Evolutionary conservation across 2,888 invertebrate genomes (phyloP), one percentile per base, ranked within the genome.

Genomic region (Drosophila ezoana): DNA sequence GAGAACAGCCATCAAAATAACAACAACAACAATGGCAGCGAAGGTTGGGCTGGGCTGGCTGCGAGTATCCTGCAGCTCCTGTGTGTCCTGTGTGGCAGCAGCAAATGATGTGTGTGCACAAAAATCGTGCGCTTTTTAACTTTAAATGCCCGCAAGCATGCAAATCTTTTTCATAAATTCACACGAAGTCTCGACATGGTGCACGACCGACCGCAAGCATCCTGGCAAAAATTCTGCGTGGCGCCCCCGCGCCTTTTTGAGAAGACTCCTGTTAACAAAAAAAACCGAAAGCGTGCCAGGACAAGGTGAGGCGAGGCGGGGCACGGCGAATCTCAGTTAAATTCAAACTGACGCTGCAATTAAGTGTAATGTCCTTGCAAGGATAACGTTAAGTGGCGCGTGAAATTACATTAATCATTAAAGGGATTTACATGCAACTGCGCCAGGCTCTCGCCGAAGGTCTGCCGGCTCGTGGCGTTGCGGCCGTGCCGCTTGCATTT

Each of bases 381-480:
- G 90, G 81, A 91, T 91, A 90, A 89, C 83, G 90, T 82, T 89
- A 90, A 90, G 91, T 90, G 90, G 91, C 89, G 90, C 90, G 90
- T 90, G 87, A 90, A 90, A 90, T 90, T 91, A 89, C 90, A 90
- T 90, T 90, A 91, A 91, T 90, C 91, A 90, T 90, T 90, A 89
- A 90, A 81, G 89, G 84, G 87, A 89, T 90, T 90, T 89, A 79
- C 85, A 81, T 82, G 87, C 85, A 87, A 67, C 69, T 54, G 43
- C 33, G 13, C 51, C 61, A 52, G 38, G 13, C 48, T 5, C 38
- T 1, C 32, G 33, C 28, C 10, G 28, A 37, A 52, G 52, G 45
- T 43, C 60, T 51, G 51, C 62, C 13, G 49, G 10, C 10, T 56
- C 20, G 48, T 51, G 44, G 38, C 8, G 8, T 40, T 11, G 10